Percentiles rank a stretch among this genome's conserved stretches.
Conservation (phyloP, 1,140 invertebrate species). For the Pogonus chalceus region DNA sequence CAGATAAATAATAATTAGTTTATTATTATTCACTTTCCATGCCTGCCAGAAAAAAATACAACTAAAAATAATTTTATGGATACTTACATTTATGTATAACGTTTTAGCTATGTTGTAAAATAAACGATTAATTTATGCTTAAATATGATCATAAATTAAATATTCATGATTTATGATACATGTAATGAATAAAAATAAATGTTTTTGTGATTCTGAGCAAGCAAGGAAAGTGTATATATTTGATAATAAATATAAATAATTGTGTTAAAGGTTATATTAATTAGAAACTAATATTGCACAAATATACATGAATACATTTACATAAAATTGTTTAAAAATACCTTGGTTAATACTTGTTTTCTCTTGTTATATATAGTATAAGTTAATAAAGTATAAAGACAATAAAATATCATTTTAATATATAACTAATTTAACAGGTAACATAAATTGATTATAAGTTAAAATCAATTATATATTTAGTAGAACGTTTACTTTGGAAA, state of each 20-base stretch:
- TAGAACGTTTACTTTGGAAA: no score
- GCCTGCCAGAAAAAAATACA: not conserved
- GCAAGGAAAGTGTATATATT: conserved; percentile 2
- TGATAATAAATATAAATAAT: not conserved
- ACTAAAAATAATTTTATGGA: not conserved
- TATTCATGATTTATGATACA: not conserved
- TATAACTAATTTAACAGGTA: no score
- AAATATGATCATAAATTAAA: not conserved
- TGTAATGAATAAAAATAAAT: not conserved
- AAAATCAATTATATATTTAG: no score
- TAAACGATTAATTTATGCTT: not conserved
- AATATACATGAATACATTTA: not conserved
- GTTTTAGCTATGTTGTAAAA: not conserved
- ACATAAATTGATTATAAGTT: no score
- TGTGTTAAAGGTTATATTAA: not conserved
- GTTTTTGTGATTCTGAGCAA: not conserved
- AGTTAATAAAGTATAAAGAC: no score
- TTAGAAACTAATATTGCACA: not conserved
- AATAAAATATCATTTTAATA: no score
- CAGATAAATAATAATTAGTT: no score
- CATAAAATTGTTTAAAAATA: not conserved
- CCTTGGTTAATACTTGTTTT: not conserved
- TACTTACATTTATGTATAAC: conserved; percentile 5
- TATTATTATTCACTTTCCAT: not conserved
- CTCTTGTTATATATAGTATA: no score